phyloP scores from a whole-genome alignment of 2,888 invertebrate genomes.

The Acrobasis suavella region DNA sequence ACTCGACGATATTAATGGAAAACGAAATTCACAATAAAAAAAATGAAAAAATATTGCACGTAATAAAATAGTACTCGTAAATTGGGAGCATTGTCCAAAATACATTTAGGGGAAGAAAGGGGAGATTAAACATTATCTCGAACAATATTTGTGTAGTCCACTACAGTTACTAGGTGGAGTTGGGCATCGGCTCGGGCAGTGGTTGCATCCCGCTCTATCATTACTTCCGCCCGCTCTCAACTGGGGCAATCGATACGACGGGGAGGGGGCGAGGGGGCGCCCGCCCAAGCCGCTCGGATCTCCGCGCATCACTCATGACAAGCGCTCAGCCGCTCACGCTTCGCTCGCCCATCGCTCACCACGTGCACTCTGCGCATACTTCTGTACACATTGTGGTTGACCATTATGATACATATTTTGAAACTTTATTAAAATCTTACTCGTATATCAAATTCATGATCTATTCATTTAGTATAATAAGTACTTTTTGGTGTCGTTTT shows the following conservation, averaged over 20 bases:
- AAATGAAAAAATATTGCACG: neutral
- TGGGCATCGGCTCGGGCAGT: conserved; percentile 74
- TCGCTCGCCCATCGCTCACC: conserved; percentile 44
- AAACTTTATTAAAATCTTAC: too few relatives aligned
- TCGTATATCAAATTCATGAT: too few relatives aligned
- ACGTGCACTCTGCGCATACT: conserved; percentile 26
- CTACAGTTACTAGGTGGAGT: conserved; percentile 67
- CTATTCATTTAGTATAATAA: too few relatives aligned
- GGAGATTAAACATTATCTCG: conserved; percentile 72
- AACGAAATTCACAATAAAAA: neutral
- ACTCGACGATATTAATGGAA: neutral
- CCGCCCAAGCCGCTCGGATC: conserved; percentile 52
- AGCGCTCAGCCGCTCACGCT: conserved; percentile 73
- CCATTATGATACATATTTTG: too few relatives aligned
- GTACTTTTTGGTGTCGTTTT: too few relatives aligned
- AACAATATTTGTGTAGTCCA: conserved; percentile 77
- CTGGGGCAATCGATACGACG: conserved; percentile 85
- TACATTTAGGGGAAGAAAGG: conserved; percentile 56
- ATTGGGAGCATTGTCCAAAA: conserved; percentile 42
- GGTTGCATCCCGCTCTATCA: conserved; percentile 81
- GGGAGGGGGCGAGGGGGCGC: conserved; percentile 48
- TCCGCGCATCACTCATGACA: conserved; percentile 78
- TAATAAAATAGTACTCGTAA: conserved; percentile 17
- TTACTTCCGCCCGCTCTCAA: conserved; percentile 82
- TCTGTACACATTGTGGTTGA: neutral